Evolutionary conservation across 2,113 vertebrate genomes (phyloP).

Genomic region (Perognathus longimembris): DNA sequence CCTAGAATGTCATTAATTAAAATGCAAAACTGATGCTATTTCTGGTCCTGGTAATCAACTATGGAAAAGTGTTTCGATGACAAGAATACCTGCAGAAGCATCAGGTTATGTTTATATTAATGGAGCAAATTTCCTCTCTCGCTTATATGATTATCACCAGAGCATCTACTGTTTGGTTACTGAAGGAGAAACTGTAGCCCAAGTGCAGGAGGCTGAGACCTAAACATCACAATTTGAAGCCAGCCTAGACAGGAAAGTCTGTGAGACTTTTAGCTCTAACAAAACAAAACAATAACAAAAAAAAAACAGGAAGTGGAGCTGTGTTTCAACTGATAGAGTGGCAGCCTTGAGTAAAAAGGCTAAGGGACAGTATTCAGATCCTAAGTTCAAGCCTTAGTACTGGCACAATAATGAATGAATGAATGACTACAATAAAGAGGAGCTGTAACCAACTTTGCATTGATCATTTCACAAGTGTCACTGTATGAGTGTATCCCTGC

Average conservation of each 20-base stretch:
- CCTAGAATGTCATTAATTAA: slow-evolving; percentile 72
- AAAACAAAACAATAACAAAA: too few species aligned
- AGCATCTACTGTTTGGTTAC: not conserved
- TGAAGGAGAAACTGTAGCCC: slow-evolving; percentile 41
- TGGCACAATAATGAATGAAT: too few species aligned
- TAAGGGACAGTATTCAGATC: too few species aligned
- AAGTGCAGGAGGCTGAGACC: too few species aligned
- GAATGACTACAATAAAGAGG: not conserved
- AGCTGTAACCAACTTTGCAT: slow-evolving; percentile 14
- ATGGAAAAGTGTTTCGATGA: slow-evolving; percentile 70
- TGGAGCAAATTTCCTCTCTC: not conserved
- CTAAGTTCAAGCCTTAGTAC: too few species aligned
- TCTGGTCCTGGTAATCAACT: slow-evolving; percentile 76
- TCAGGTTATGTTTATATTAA: slow-evolving; percentile 52
- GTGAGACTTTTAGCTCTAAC: too few species aligned
- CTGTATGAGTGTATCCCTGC: not conserved
- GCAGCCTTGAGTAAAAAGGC: too few species aligned
- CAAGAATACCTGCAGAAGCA: slow-evolving; percentile 47
- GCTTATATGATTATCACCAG: slow-evolving; percentile 5
- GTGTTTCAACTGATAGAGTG: too few species aligned
- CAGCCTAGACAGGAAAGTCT: too few species aligned
- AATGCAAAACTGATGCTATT: slow-evolving; percentile 78
- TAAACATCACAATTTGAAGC: too few species aligned
- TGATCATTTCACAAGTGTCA: not conserved
- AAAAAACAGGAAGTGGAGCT: too few species aligned